phyloP scores from a whole-genome alignment of 1,140 invertebrate species.

The Ptiloglossa arizonensis region DNA sequence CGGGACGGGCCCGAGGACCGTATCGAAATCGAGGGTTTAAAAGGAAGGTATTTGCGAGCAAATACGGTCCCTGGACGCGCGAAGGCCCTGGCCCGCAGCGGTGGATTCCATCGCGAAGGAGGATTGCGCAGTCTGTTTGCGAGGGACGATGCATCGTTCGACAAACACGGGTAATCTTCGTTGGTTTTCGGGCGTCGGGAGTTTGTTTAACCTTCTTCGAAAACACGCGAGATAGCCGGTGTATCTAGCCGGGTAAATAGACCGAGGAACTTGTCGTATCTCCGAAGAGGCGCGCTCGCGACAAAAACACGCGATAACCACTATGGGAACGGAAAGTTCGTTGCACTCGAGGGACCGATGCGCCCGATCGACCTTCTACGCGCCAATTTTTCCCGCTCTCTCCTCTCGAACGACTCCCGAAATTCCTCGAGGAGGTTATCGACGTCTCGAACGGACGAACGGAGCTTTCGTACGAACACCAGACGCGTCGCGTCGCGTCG shows the following conservation, averaged over 20 bases:
- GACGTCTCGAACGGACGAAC: background rate
- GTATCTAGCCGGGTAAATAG: constrained; percentile 49
- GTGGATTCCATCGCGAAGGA: constrained; percentile 1
- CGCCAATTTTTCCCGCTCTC: background rate
- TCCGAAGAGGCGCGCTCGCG: constrained; percentile 4
- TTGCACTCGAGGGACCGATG: constrained; percentile 2
- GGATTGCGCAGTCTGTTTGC: constrained; percentile 35
- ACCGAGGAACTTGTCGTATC: constrained; percentile 45
- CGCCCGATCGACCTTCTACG: background rate
- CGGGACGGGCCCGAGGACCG: background rate
- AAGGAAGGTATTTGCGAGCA: constrained; percentile 24
- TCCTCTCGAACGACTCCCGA: background rate
- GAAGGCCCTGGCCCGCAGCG: background rate
- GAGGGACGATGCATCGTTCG: constrained; percentile 48
- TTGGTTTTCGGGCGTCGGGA: constrained; percentile 32
- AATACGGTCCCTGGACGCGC: background rate
- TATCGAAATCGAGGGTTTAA: constrained; percentile 21
- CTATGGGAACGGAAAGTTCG: background rate
- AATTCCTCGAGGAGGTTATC: background rate
- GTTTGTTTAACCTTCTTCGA: constrained; percentile 51
- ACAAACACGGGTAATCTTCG: constrained; percentile 53
- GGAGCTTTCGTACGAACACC: constrained; percentile 49
- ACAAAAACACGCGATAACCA: constrained; percentile 39
- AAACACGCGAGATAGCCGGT: constrained; percentile 46
- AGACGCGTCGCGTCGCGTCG: constrained; percentile 15